Conservation (phyloP, 2,797 vertebrate species). For the Enteromius trimaculatus region DNA sequence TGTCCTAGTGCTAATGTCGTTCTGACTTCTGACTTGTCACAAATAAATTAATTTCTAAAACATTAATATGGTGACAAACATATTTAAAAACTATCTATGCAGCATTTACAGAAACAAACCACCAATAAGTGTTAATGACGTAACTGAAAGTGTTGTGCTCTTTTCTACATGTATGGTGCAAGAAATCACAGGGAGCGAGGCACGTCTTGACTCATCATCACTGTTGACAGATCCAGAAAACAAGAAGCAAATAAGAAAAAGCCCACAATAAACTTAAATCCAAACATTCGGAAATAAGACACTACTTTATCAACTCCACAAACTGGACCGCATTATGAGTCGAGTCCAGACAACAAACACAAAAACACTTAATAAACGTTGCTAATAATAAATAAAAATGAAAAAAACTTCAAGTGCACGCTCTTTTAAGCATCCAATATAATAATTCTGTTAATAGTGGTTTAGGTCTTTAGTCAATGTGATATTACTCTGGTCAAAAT, state of each 20-base stretch:
- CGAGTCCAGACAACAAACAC: neutral
- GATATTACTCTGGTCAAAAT: neutral
- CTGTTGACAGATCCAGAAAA: neutral
- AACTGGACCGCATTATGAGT: neutral
- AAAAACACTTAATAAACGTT: neutral
- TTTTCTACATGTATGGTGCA: neutral
- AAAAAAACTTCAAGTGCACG: neutral
- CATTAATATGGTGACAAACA: neutral
- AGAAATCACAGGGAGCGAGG: neutral
- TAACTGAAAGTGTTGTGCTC: neutral
- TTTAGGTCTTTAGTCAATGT: neutral
- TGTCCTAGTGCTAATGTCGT: neutral
- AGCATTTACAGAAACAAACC: neutral
- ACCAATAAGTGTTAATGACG: neutral
- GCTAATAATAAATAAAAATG: neutral
- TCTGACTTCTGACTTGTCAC: neutral
- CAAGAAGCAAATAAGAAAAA: neutral
- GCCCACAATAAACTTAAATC: neutral
- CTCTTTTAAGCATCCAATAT: neutral
- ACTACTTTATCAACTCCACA: neutral
- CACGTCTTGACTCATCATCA: neutral
- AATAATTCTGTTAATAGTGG: neutral
- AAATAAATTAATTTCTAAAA: neutral
- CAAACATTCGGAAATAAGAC: neutral
- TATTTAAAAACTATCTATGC: neutral